Evolutionary conservation across 2,888 invertebrate genomes (phyloP).

Genomic region (Callyntrura sp.): DNA sequence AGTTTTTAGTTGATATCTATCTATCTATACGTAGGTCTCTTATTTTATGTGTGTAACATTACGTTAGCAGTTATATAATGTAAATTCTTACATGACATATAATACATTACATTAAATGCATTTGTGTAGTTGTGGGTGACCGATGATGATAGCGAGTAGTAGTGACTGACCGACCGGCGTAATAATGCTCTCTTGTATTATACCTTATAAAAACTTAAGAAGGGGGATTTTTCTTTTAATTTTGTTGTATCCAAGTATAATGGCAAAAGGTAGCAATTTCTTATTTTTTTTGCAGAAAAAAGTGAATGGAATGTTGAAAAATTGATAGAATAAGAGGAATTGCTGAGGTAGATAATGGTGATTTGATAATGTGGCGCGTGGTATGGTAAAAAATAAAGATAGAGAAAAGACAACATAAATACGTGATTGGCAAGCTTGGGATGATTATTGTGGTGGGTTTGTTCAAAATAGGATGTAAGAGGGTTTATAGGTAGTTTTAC

Average conservation of each 20-base stretch:
- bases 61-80: too few relatives aligned
- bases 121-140: too few relatives aligned
- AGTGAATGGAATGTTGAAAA: slow-evolving; percentile 52
- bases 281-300: slow-evolving; percentile 33
- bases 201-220: slow-evolving; percentile 24
- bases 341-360: not conserved
- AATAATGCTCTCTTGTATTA: not conserved
- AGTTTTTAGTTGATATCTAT: not conserved
- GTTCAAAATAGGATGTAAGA: too few relatives aligned
- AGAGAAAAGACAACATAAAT: too few relatives aligned
- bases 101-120: not conserved
- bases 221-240: not conserved
- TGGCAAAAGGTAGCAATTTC: slow-evolving; percentile 47
- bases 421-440: too few relatives aligned
- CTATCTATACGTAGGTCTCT: not conserved
- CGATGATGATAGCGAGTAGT: too few relatives aligned
- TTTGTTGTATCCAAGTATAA: too few relatives aligned
- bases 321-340: not conserved
- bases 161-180: slow-evolving; percentile 51
- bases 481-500: too few relatives aligned
- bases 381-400: too few relatives aligned
- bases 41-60: too few relatives aligned
- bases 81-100: too few relatives aligned
- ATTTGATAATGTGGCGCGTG: not conserved
- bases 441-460: too few relatives aligned